These are phyloP conservation scores for Leucopsar rothschildi DNA, from an alignment of 2,113 vertebrate species.

Conservation along the genomic window DNA sequence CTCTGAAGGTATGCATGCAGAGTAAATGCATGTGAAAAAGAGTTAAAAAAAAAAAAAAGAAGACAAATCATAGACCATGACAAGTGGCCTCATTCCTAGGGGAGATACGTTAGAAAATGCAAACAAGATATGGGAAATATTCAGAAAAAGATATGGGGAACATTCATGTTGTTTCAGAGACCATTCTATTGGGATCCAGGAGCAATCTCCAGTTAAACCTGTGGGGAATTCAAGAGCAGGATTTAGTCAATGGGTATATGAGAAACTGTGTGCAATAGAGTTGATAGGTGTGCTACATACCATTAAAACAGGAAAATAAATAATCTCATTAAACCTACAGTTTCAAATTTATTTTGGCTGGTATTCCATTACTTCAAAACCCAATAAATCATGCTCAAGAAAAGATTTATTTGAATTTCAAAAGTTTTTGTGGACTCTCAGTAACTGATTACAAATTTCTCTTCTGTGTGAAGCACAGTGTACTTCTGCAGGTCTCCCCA, in stretches of 20 bases:
- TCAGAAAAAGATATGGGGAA: not conserved
- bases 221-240: not conserved
- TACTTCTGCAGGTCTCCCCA: not conserved
- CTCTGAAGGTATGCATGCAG: not conserved
- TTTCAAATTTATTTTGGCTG: not conserved
- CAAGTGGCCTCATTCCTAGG: not conserved
- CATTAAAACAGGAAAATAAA: not conserved
- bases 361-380: not conserved
- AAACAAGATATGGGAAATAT: not conserved
- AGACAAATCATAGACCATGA: accelerated
- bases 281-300: not conserved
- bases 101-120: not conserved
- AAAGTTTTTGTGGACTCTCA: not conserved
- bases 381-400: not conserved
- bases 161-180: not conserved
- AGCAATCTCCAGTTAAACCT: not conserved
- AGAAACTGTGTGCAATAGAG: not conserved
- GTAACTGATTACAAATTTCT: not conserved
- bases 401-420: not conserved
- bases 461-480: not conserved
- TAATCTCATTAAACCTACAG: not conserved
- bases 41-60: no score
- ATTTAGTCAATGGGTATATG: not conserved
- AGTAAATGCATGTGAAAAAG: no score
- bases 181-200: not conserved